These are phyloP conservation scores for Drosophila hydei DNA, from an alignment of 1,140 invertebrate species.

Conservation along the genomic window DNA sequence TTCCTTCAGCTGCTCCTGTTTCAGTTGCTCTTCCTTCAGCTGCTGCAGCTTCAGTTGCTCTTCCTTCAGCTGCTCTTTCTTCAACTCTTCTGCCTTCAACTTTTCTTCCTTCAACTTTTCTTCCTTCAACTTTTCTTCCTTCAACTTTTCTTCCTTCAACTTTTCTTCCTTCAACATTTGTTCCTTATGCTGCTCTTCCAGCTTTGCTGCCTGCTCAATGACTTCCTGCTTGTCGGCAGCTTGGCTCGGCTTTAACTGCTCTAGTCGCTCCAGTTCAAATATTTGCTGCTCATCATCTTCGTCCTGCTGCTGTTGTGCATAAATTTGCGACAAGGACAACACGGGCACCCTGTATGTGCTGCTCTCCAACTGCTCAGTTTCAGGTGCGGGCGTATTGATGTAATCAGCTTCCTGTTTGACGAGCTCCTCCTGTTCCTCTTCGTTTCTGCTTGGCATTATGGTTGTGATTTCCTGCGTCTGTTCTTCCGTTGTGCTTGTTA, in stretches of 20 bases:
- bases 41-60: neutral
- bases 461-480: constrained; percentile 32
- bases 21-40: neutral
- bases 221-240: constrained; percentile 46
- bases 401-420: constrained; percentile 50
- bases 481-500: constrained; percentile 13
- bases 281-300: constrained; percentile 61
- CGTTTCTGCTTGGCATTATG: constrained; percentile 28
- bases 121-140: neutral
- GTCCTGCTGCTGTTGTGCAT: constrained; percentile 74
- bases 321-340: constrained; percentile 74
- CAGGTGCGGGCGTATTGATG: constrained; percentile 14
- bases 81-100: neutral
- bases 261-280: constrained; percentile 49
- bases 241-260: constrained; percentile 30
- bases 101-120: neutral
- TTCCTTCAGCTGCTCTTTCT: neutral
- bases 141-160: neutral
- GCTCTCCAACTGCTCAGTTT: constrained; percentile 28
- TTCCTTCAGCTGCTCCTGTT: neutral
- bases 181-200: constrained; percentile 1
- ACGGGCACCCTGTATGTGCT: constrained; percentile 53
- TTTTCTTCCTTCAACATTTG: neutral
- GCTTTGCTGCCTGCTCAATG: neutral
- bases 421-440: constrained; percentile 21